Evolutionary conservation across 35 echinoderm and acorn worm species (phyloP).

Genomic region (Diadema setosum): DNA sequence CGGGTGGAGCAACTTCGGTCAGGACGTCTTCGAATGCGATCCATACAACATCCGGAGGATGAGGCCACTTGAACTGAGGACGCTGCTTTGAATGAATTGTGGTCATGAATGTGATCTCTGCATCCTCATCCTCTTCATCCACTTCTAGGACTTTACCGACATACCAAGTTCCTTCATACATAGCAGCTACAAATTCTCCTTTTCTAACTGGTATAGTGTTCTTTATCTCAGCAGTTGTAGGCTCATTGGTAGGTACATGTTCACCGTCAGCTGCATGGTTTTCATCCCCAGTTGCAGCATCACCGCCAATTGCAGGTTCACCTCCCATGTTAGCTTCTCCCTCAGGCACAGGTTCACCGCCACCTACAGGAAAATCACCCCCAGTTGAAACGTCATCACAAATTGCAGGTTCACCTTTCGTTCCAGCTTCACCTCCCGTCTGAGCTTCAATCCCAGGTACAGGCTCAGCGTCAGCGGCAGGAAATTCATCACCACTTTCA

Average conservation of each 20-base stretch:
- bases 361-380: too few species aligned
- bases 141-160: conserved; percentile 22
- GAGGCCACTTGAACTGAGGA: conserved; percentile 18
- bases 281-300: too few species aligned
- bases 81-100: conserved; percentile 17
- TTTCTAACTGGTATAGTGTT: not conserved
- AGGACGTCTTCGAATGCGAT: conserved; percentile 31
- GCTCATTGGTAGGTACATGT: not conserved
- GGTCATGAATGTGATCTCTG: conserved; percentile 55
- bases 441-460: too few species aligned
- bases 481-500: too few species aligned
- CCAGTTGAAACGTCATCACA: too few species aligned
- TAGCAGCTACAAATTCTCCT: conserved; percentile 4
- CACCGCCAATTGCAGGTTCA: too few species aligned
- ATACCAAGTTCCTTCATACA: conserved; percentile 4
- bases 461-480: too few species aligned
- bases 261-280: too few species aligned
- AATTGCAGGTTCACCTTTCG: too few species aligned
- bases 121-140: conserved; percentile 32
- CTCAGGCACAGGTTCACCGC: too few species aligned
- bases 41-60: conserved; percentile 21
- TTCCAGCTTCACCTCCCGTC: too few species aligned
- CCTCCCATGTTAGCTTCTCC: too few species aligned
- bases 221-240: not conserved
- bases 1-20: not conserved